Evolutionary conservation across 2,888 invertebrate genomes (phyloP).

Genomic region (Sinelater perroti): DNA sequence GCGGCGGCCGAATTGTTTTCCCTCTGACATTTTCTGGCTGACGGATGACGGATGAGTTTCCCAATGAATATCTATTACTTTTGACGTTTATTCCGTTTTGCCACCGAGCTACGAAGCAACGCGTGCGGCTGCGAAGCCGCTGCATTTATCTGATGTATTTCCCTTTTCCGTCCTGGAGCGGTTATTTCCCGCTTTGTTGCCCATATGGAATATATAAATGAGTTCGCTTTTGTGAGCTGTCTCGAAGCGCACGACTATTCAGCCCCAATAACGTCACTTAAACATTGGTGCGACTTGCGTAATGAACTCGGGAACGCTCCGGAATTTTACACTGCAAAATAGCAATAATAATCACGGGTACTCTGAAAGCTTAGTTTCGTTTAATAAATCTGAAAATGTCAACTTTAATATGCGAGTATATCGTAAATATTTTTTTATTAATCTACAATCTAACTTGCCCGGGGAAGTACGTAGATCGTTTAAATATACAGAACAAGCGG

Average conservation of each 20-base stretch:
- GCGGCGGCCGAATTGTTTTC: constrained; percentile 21
- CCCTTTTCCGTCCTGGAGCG: constrained; percentile 24
- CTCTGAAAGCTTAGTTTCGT: constrained; percentile 25
- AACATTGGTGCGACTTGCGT: constrained; percentile 32
- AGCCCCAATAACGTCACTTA: constrained; percentile 36
- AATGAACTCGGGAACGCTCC: constrained; percentile 32
- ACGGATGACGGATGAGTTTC: constrained; percentile 31
- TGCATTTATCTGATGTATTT: constrained; percentile 35
- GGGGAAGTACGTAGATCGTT: constrained; percentile 19
- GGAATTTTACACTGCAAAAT: constrained; percentile 35
- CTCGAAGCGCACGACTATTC: constrained; percentile 27
- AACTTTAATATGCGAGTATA: too few relatives aligned
- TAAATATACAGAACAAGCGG: constrained; percentile 24
- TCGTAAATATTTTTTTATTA: too few relatives aligned
- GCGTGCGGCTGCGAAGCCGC: constrained; percentile 11
- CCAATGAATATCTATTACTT: constrained; percentile 30
- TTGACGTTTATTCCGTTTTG: constrained; percentile 29
- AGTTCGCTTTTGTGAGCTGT: constrained; percentile 23
- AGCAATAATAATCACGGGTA: constrained; percentile 21
- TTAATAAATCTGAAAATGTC: too few relatives aligned
- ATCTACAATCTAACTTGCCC: too few relatives aligned
- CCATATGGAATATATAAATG: constrained; percentile 37
- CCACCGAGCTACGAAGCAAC: constrained; percentile 16
- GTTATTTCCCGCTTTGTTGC: constrained; percentile 40
- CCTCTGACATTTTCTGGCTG: constrained; percentile 7